Evolutionary conservation across 2,888 invertebrate species (phyloP).

Genomic region (Drosophila picticornis): DNA sequence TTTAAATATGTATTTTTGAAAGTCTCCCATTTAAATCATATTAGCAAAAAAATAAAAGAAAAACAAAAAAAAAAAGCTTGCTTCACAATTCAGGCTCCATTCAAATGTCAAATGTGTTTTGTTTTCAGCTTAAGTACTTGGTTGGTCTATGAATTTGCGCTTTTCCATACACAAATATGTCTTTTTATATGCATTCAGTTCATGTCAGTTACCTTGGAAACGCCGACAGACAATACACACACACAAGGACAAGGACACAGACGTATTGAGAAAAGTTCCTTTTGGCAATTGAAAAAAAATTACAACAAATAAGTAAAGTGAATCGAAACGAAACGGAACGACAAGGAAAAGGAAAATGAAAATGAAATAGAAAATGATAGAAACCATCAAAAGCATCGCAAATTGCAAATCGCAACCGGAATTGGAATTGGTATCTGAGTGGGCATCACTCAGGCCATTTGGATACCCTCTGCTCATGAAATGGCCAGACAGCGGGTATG

Average conservation of each 20-base stretch:
- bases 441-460: constrained; percentile 16
- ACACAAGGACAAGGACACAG: background rate
- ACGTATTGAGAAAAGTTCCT: constrained; percentile 20
- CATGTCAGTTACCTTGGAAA: constrained; percentile 22
- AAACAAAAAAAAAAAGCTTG: too few species aligned
- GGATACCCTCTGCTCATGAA: background rate
- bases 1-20: background rate
- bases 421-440: constrained; percentile 11
- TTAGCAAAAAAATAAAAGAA: background rate
- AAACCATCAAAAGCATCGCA: constrained; percentile 23
- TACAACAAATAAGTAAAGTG: constrained; percentile 10
- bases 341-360: background rate
- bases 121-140: background rate
- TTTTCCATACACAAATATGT: background rate
- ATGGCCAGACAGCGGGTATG: background rate
- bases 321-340: constrained; percentile 1
- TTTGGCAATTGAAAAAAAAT: constrained; percentile 22
- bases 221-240: constrained; percentile 20
- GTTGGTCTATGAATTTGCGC: background rate
- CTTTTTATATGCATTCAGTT: constrained; percentile 6
- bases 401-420: constrained; percentile 29
- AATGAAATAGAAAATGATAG: constrained; percentile 5
- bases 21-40: background rate
- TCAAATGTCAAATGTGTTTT: background rate
- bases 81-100: background rate